These are phyloP conservation scores for Achlya flavicornis DNA, from an alignment of 2,888 invertebrate species.

Conservation along the genomic window DNA sequence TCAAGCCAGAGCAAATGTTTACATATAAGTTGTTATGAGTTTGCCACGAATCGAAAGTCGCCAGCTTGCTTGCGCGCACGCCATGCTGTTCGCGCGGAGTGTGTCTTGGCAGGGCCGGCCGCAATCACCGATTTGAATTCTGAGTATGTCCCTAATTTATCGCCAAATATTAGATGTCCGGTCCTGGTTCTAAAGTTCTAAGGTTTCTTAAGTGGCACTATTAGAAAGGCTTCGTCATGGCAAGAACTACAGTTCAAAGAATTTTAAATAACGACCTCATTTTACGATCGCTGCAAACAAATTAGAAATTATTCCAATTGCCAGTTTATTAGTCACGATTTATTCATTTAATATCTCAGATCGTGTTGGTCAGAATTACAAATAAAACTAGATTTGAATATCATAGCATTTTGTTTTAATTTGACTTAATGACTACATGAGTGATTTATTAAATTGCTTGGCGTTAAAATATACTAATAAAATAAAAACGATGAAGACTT, in stretches of 20 bases:
- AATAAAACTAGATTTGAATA: neutral
- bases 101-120: too few species aligned
- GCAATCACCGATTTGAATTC: too few species aligned
- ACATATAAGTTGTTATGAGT: neutral
- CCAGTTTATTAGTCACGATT: constrained; percentile 43
- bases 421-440: neutral
- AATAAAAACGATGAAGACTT: neutral
- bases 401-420: neutral
- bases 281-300: constrained; percentile 50
- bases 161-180: too few species aligned
- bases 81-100: too few species aligned
- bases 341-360: constrained; percentile 26
- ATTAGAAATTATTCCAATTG: constrained; percentile 48
- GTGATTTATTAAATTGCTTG: neutral
- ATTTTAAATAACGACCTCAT: constrained; percentile 58
- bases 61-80: too few species aligned
- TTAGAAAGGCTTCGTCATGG: constrained; percentile 35
- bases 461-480: neutral
- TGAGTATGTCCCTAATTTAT: too few species aligned
- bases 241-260: constrained; percentile 48
- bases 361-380: neutral
- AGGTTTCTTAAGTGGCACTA: too few species aligned
- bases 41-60: too few species aligned
- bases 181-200: too few species aligned
- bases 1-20: neutral